Percentiles rank a stretch among this genome's conserved stretches.
These are phyloP conservation scores for Orthosia gothica DNA, from an alignment of 2,888 invertebrate genomes.

Conservation along the genomic window DNA sequence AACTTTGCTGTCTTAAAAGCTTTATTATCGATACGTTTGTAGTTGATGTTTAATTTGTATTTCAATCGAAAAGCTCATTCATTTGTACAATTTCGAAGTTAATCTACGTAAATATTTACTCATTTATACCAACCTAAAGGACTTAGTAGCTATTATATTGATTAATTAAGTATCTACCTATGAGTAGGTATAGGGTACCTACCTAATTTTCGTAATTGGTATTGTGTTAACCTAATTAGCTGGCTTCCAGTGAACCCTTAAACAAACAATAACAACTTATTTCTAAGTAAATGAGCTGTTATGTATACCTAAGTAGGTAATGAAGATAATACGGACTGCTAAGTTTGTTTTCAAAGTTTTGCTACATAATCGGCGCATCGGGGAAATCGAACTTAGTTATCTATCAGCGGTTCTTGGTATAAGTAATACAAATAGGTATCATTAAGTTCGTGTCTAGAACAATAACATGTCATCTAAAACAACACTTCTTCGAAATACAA, in stretches of 20 bases:
- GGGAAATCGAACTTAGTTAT: not conserved
- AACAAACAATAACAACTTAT: conserved; percentile 34
- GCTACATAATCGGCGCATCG: not conserved
- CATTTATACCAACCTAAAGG: no score
- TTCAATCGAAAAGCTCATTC: no score
- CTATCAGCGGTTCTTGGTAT: conserved; percentile 12
- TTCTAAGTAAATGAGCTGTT: conserved; percentile 26
- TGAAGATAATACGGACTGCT: conserved; percentile 16
- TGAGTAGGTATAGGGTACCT: not conserved
- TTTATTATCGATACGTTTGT: no score
- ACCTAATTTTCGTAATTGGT: conserved; percentile 3
- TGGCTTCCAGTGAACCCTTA: conserved; percentile 25
- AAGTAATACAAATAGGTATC: conserved; percentile 5
- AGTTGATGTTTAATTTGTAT: no score
- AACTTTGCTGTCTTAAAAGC: no score
- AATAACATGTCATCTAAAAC: conserved; percentile 9
- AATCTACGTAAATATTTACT: no score
- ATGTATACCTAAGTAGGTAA: conserved; percentile 6
- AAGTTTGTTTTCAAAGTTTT: conserved; percentile 14
- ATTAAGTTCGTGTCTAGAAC: not conserved
- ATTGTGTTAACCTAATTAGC: conserved; percentile 29
- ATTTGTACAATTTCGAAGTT: no score
- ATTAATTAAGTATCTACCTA: not conserved
- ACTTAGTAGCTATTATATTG: not conserved
- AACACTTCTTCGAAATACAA: conserved; percentile 32